Evolutionary conservation across 2,797 vertebrate genomes (phyloP).

Genomic region (Thalassophryne amazonica): DNA sequence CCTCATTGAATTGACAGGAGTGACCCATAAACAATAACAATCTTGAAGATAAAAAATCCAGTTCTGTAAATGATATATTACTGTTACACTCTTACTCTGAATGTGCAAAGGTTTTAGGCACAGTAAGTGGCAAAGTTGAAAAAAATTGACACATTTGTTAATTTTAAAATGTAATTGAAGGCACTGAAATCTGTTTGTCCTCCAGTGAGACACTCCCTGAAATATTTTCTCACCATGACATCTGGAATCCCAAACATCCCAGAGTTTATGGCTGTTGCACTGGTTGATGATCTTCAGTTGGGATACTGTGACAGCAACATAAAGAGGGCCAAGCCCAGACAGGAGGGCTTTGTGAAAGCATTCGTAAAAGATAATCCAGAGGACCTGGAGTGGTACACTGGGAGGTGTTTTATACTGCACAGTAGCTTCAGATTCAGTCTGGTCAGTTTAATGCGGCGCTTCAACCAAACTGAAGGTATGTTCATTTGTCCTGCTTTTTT

Average conservation of each 20-base stretch:
- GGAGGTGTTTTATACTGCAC: accelerated
- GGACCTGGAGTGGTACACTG: neutral
- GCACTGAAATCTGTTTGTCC: no score
- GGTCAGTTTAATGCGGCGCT: neutral
- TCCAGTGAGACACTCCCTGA: conserved; percentile 11
- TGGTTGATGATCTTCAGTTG: neutral
- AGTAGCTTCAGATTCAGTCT: neutral
- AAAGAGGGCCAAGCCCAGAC: neutral
- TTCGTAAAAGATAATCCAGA: accelerated
- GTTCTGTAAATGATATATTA: no score
- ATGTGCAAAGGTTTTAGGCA: no score
- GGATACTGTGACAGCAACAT: neutral
- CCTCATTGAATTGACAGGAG: no score
- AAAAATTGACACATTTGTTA: no score
- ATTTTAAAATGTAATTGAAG: no score
- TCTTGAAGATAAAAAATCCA: no score
- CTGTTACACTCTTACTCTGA: no score
- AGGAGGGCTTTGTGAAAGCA: conserved; percentile 16
- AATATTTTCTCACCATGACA: neutral
- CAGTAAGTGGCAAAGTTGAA: no score
- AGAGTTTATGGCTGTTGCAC: neutral
- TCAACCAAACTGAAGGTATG: conserved; percentile 37
- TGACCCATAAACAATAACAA: no score
- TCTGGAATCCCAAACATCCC: conserved; percentile 12
- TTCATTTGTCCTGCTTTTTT: neutral